phyloP scores from a whole-genome alignment of 2,797 vertebrate species.

The Pempheris klunzingeri region DNA sequence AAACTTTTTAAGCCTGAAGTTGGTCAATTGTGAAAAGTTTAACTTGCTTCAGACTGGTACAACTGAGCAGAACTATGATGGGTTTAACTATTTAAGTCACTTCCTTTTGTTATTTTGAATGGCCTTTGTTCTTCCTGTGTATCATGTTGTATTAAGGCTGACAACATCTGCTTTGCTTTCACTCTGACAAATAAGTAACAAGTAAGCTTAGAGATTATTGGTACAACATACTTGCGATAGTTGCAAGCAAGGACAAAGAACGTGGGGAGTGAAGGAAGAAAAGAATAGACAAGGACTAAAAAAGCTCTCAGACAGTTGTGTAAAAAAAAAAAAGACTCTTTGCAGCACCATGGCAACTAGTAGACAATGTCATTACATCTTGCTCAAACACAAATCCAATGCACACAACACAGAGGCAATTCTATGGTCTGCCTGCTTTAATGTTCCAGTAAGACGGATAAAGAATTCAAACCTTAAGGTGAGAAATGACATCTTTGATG shows the following conservation, averaged over 20 bases:
- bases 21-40: not conserved
- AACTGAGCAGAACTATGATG: not conserved
- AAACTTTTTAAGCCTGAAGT: not conserved
- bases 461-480: constrained; percentile 63
- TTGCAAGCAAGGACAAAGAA: constrained; percentile 36
- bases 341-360: constrained; percentile 62
- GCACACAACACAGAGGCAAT: constrained; percentile 71
- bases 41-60: not conserved
- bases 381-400: constrained; percentile 70
- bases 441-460: constrained; percentile 62
- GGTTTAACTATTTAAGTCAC: not conserved
- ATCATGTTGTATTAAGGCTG: constrained; percentile 1
- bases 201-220: constrained; percentile 11
- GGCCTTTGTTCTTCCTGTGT: not conserved
- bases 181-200: constrained; percentile 14
- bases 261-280: constrained; percentile 17
- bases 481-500: constrained; percentile 62
- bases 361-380: constrained; percentile 68
- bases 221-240: constrained; percentile 36
- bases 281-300: constrained; percentile 29
- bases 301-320: constrained; percentile 29
- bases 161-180: constrained; percentile 34
- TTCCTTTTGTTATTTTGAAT: constrained; percentile 1
- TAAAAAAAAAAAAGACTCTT: constrained; percentile 25
- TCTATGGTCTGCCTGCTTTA: constrained; percentile 68